Base-by-base conservation (phyloP, 2,888 invertebrate species). In the Lasioglossum morio region DNA sequence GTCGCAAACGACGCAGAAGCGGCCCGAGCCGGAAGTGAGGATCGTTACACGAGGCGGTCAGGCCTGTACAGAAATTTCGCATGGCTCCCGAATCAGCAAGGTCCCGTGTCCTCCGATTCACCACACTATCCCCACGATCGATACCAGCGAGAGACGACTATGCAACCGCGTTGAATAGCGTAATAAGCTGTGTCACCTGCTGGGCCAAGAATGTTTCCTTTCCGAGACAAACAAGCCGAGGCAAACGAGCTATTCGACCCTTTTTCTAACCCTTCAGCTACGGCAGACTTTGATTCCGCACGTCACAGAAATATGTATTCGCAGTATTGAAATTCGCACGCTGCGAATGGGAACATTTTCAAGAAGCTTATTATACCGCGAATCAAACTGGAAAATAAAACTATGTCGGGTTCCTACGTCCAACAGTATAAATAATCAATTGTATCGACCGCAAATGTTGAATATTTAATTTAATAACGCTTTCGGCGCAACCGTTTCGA, bases 11-110 rank as follows among this genome's bases (percentile, higher is more conserved):
- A 78, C 63, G 82, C 66, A 66, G 80, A 86, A 66, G 43, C 74
- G 84, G 69, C 34, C 27, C 48, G 66, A 57, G 66, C 88, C 83
- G 88, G 88, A 88, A 88, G 86, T 48, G 79, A 73, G 79, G 88
- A 80, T 88, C 79, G 88, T 88, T 88, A 84, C 81, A 27, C 80
- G 63, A 48, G 34, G 79, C 79, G 77, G 70, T 66, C 84, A 48
- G 63, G 57, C 48, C 66, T 70, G 57, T 82, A 30, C 75, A 86
- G 86, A 76, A 82, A 88, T 88, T 86, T 82, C 70, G 57, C 79
- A 40, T 79, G 75, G 66, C 80, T 37, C 37, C 78, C 78, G 75
- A 66, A 83, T 79, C 57, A n/a, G 57, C n/a, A 57, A 57, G 57
- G 23, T 57, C 63, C 4, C 23, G 72, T 66, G 46, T 40, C 46